Base-by-base conservation (phyloP, 2,797 vertebrate genomes). In the Thamnophis elegans region DNA sequence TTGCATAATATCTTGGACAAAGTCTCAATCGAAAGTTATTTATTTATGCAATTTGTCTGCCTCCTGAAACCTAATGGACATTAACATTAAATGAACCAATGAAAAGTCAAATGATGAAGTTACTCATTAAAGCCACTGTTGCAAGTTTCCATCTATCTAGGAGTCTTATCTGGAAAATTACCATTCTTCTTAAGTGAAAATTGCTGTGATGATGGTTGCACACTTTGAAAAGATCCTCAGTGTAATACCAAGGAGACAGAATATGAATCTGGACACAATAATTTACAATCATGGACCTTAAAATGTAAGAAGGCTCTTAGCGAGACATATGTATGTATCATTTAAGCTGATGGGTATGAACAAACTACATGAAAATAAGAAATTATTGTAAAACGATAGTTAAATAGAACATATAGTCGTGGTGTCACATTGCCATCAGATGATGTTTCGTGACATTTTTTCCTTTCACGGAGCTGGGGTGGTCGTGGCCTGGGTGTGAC, bases 41-140 rank as follows among this genome's bases (percentile, higher is more conserved):
- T 65, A 92, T 94, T 88, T 58, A 94, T 89, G 94, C 36, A 93
- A 89, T 92, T 89, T 91, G 73, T 78, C 73, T 89, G 78, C 90
- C 65, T 93, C 92, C 91, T 93, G 78, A 82, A 82, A 82, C 78
- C 20, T 82, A 82, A 82, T 82, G 78, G 78, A 82, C 78, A 82
- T 82, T 82, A 82, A 47, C 78, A 82, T 82, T 82, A 82, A 82
- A 82, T 82, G 78, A 82, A 82, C 78, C 78, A 88, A 56, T 88
- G 53, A 88, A 56, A 88, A 82, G 78, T 82, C 20, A 47, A 82
- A 82, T 82, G 78, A 47, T 82, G 78, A 82, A 82, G 78, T 82
- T 82, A 82, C 78, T 82, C 78, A 47, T 82, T 73, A 73, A 62
- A 82, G 42, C 22, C 78, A 82, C 42, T 82, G 20, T 25, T 82